Evolutionary conservation across 2,888 invertebrate species (phyloP).

Genomic region (Drosophila nr. medialis): DNA sequence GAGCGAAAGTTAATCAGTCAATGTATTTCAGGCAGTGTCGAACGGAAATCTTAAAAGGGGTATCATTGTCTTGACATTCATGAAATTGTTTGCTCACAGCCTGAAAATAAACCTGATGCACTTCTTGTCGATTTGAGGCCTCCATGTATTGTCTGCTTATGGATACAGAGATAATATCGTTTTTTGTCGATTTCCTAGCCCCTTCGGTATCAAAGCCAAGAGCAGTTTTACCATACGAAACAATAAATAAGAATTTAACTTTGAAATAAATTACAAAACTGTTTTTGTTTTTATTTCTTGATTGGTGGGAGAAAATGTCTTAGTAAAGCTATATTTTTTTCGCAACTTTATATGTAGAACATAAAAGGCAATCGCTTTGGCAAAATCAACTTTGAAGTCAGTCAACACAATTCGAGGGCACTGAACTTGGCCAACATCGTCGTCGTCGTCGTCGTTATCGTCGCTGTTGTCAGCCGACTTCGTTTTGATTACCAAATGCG

Average conservation of each 20-base stretch:
- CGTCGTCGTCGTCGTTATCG: neutral
- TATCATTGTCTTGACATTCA: too few relatives aligned
- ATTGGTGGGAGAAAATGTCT: neutral
- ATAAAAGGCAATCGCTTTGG: conserved; percentile 32
- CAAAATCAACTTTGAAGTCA: conserved; percentile 29
- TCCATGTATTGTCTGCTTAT: too few relatives aligned
- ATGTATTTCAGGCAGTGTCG: too few relatives aligned
- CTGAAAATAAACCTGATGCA: too few relatives aligned
- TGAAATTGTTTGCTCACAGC: too few relatives aligned
- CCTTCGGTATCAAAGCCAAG: neutral
- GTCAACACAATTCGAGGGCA: conserved; percentile 77
- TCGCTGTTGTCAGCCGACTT: conserved; percentile 23
- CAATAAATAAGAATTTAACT: neutral
- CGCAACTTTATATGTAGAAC: neutral
- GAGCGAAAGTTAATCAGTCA: too few relatives aligned
- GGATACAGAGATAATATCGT: too few relatives aligned
- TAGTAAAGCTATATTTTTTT: neutral
- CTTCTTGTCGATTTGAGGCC: too few relatives aligned
- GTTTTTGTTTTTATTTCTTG: neutral
- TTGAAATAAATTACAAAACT: neutral
- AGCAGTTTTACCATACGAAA: neutral
- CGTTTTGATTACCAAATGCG: conserved; percentile 73
- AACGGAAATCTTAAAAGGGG: too few relatives aligned
- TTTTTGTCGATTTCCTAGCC: too few relatives aligned
- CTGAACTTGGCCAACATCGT: conserved; percentile 70